Evolutionary conservation across 2,888 invertebrate species (phyloP).

Genomic region (Caenorhabditis doughertyi): DNA sequence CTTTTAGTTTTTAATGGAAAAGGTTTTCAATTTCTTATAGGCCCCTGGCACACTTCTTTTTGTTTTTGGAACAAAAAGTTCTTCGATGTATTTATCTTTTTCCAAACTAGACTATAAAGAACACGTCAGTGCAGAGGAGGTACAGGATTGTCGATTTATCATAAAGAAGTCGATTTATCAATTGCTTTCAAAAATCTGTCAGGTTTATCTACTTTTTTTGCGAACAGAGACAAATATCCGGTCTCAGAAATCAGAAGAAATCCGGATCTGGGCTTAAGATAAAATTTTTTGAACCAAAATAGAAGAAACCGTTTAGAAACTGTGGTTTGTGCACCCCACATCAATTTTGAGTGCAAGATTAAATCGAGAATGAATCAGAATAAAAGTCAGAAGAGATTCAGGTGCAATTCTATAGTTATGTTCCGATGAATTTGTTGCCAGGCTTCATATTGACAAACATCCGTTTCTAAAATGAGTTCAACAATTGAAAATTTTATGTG

Average conservation of each 20-base stretch:
- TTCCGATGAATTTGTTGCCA: constrained; percentile 17
- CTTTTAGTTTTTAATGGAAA: too few species aligned
- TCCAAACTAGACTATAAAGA: too few species aligned
- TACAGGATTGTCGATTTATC: too few species aligned
- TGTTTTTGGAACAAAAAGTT: too few species aligned
- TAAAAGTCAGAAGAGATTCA: background rate
- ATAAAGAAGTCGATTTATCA: background rate
- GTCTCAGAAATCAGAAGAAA: background rate
- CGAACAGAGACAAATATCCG: background rate
- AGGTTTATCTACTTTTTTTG: background rate
- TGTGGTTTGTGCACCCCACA: too few species aligned
- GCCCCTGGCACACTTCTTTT: too few species aligned
- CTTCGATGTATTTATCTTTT: too few species aligned
- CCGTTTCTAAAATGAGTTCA: constrained; percentile 41
- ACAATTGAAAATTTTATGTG: constrained; percentile 7
- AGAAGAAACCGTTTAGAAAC: background rate
- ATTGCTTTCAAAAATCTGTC: background rate
- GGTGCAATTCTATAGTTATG: constrained; percentile 18
- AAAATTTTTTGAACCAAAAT: background rate
- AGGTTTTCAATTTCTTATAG: too few species aligned
- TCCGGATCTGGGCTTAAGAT: background rate
- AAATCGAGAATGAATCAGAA: background rate
- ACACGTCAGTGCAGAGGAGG: too few species aligned
- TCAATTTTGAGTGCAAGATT: background rate
- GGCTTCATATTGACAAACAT: constrained; percentile 53